Evolutionary conservation across 2,888 invertebrate genomes (phyloP).

Genomic region (Stenodema calcarata): DNA sequence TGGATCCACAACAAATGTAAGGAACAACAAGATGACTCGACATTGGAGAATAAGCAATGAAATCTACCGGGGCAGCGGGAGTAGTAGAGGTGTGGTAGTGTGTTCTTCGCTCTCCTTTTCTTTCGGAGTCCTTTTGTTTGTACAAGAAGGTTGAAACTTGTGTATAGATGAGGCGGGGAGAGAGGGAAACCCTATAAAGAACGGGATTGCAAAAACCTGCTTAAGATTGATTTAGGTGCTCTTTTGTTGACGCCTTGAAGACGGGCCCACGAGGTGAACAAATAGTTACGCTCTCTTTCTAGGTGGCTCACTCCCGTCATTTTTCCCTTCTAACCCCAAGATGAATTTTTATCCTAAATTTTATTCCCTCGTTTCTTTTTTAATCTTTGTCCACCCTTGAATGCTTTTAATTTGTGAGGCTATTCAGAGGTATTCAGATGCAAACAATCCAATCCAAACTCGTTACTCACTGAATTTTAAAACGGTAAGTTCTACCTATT

Average conservation of each 20-base stretch:
- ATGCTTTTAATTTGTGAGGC: no score
- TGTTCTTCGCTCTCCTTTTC: no score
- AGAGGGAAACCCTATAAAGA: neutral
- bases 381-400: no score
- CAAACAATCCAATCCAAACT: no score
- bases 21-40: no score
- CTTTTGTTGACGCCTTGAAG: conserved; percentile 16
- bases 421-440: no score
- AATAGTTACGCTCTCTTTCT: neutral
- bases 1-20: no score
- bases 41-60: no score
- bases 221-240: conserved; percentile 9
- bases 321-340: neutral
- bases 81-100: no score
- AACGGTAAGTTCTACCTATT: no score
- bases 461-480: no score
- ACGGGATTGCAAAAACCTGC: conserved; percentile 21
- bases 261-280: neutral
- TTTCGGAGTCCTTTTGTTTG: neutral
- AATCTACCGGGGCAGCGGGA: no score
- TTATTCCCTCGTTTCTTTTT: neutral
- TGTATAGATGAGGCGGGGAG: neutral
- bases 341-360: neutral
- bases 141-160: neutral
- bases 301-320: neutral